phyloP scores from a whole-genome alignment of 2,113 vertebrate genomes.

The Ptilorrhoa leucosticta region DNA sequence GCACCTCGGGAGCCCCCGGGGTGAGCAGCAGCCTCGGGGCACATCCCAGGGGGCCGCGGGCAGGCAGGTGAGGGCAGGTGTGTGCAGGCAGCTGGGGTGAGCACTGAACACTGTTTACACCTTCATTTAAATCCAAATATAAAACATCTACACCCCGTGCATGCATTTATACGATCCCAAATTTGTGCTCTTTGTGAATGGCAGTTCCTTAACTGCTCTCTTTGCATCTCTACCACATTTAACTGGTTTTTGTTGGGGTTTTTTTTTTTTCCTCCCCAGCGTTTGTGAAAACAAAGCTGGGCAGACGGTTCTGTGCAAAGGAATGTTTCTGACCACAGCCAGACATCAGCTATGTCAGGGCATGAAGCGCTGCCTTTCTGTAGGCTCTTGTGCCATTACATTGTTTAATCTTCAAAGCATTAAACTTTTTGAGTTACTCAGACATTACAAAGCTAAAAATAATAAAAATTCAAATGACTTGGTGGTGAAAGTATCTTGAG shows the following conservation, averaged over 20 bases:
- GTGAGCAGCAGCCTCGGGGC: background rate
- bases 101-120: background rate
- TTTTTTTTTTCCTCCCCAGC: background rate
- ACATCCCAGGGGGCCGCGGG: background rate
- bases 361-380: constrained; percentile 7
- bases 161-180: background rate
- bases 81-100: background rate
- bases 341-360: constrained; percentile 47
- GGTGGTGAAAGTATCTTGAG: constrained; percentile 49
- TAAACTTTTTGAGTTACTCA: constrained; percentile 49
- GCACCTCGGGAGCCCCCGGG: background rate
- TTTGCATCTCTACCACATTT: background rate
- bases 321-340: constrained; percentile 49
- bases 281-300: constrained; percentile 42
- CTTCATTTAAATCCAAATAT: background rate
- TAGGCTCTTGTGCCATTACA: constrained; percentile 32
- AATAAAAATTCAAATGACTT: constrained; percentile 61
- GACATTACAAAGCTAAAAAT: constrained; percentile 47
- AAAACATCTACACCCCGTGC: background rate
- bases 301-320: background rate
- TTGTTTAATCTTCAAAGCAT: constrained; percentile 59
- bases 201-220: constrained; percentile 1
- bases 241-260: background rate
- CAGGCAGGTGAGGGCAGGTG: background rate
- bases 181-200: background rate